Conservation (phyloP, 2,888 invertebrate species). For the Hanleya hanleyi region DNA sequence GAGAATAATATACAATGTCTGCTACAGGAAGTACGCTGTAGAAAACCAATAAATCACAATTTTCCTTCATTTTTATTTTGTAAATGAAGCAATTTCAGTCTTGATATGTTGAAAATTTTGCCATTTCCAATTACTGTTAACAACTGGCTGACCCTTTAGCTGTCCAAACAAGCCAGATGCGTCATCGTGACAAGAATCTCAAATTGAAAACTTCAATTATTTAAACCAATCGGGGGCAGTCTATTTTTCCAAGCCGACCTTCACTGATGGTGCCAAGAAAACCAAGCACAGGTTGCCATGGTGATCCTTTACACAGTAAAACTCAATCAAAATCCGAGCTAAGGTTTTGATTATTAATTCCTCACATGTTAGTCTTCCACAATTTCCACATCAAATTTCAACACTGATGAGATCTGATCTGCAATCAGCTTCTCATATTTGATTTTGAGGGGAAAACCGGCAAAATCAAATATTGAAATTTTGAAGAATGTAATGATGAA, state of each 20-base stretch:
- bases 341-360: slow-evolving; percentile 2
- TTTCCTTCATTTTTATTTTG: slow-evolving; percentile 9
- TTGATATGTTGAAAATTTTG: background rate
- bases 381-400: slow-evolving; percentile 3
- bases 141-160: background rate
- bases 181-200: background rate
- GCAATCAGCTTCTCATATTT: background rate
- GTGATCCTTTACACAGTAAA: background rate
- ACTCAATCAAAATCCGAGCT: slow-evolving; percentile 7
- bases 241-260: slow-evolving; percentile 8
- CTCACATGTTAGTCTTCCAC: background rate
- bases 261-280: background rate
- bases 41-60: slow-evolving; percentile 1
- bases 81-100: slow-evolving; percentile 9
- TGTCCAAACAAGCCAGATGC: slow-evolving; percentile 7
- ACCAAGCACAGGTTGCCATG: slow-evolving; percentile 1
- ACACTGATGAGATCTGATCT: background rate
- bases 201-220: slow-evolving; percentile 9
- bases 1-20: background rate
- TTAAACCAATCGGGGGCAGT: background rate
- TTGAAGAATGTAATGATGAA: too few relatives aligned
- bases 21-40: background rate
- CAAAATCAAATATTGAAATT: too few relatives aligned
- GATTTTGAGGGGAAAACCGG: too few relatives aligned
- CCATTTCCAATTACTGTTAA: slow-evolving; percentile 3